Base-by-base conservation (phyloP, 2,888 invertebrate species). In the Hirtodrosophila alboralis region DNA sequence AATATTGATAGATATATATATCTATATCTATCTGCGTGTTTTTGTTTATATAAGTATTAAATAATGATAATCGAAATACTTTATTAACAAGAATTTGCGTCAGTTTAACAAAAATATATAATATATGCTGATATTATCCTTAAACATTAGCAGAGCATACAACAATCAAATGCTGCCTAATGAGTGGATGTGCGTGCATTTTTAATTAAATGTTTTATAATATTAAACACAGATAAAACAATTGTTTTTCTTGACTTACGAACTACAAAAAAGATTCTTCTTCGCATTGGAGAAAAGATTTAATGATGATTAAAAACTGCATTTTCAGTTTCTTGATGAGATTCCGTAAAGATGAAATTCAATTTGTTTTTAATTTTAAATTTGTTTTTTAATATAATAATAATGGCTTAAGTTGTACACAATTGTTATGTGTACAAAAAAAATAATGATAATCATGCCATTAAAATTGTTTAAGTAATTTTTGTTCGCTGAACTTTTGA, bases 401-500 rank as follows among this genome's bases (percentile, higher is more conserved):
- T 38, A 18, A 62, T 63, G 62, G 62, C 33, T 52, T 38, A 51
- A 68, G 49, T 61, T 51, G 38, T 56, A 27, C 37, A 58, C 43
- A 63, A 47, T 31, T 51, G 36, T 41, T 37, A 47, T 59, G 53
- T 37, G 23, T 30, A n/a, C n/a, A n/a, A n/a, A n/a, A n/a, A n/a
- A n/a, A n/a, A n/a, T n/a, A n/a, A n/a, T n/a, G n/a, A n/a, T n/a
- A 43, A 41, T 31, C 41, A 40, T 14, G 41, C 14, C 54, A 44
- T 31, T 53, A 52, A 36, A 49, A n/a, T n/a, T n/a, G 28, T 65
- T 83, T 68, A 79, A 79, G 80, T 84, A 80, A 54, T 45, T 61
- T 80, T 80, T 80, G 79, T 84, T 80, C 79, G 79, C 66, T 77
- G 78, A 80, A 84, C 84, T 84, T 67, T 58, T 52, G 6, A 49